These are phyloP conservation scores for Amiota communis DNA, from an alignment of 2,888 invertebrate species.

Conservation along the genomic window DNA sequence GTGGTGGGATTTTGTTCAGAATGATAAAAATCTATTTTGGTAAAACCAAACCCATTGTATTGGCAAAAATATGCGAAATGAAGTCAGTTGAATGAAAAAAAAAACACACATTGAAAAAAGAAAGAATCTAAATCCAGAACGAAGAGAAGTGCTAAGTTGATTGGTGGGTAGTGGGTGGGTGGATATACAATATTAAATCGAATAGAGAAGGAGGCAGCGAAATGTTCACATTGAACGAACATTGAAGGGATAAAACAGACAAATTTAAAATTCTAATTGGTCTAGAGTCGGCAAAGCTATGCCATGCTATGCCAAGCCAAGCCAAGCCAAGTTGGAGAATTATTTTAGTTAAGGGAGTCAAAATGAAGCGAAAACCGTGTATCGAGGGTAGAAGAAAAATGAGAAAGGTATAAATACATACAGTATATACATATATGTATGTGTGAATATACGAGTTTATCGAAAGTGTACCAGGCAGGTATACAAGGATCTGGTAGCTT, in stretches of 20 bases:
- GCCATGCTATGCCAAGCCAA: not conserved
- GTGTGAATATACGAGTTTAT: slow-evolving; percentile 30
- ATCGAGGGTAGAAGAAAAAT: not conserved
- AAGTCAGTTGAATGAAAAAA: not conserved
- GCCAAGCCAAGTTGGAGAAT: not conserved
- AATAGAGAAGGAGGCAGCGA: not conserved
- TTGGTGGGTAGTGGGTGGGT: not conserved
- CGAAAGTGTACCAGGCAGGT: slow-evolving; percentile 26
- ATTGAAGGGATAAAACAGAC: slow-evolving; percentile 20
- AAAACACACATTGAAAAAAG: not conserved
- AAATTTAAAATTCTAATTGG: slow-evolving; percentile 64
- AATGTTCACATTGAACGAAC: slow-evolving; percentile 5
- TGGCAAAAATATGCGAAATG: slow-evolving; percentile 17
- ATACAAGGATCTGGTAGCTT: not conserved
- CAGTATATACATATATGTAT: slow-evolving; percentile 20
- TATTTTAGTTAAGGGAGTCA: too few species aligned
- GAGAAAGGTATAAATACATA: not conserved
- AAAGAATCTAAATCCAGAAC: not conserved
- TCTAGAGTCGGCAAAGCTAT: slow-evolving; percentile 26
- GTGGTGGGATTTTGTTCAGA: too few species aligned
- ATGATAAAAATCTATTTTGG: too few species aligned
- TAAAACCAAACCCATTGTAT: slow-evolving; percentile 3
- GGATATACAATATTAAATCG: not conserved
- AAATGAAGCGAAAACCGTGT: too few species aligned
- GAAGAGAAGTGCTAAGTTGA: not conserved